Conservation (phyloP, 2,888 invertebrate genomes). For the Aspidapion aeneum region DNA sequence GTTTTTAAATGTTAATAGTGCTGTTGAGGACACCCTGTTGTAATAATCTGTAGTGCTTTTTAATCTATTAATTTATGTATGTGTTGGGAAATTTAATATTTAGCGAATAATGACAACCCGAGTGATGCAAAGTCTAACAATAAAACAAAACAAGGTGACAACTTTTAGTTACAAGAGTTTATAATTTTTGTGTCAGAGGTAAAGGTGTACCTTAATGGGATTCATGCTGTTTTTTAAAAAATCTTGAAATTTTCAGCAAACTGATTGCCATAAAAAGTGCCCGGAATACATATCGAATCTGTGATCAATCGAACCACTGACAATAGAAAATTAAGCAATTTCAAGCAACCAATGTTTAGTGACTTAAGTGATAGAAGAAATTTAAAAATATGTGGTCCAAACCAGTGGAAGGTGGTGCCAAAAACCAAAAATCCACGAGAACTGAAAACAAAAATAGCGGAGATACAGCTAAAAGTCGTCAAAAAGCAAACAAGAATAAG, state of each 20-base stretch:
- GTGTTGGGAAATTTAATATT: neutral
- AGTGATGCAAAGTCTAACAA: neutral
- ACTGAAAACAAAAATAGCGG: neutral
- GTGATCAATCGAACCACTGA: neutral
- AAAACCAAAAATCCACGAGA: constrained; percentile 25
- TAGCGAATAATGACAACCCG: neutral
- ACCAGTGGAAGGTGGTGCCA: constrained; percentile 42
- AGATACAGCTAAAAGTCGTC: neutral
- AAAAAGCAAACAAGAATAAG: neutral
- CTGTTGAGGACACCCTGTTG: neutral
- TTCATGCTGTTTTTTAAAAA: neutral
- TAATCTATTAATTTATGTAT: neutral
- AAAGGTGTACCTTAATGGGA: neutral
- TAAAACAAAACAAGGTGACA: neutral
- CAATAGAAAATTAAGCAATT: neutral
- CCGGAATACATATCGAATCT: neutral
- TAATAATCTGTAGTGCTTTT: neutral
- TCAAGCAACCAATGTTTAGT: neutral
- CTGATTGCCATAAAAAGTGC: neutral
- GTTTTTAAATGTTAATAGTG: neutral
- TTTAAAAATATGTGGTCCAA: constrained; percentile 45
- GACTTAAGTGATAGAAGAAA: neutral
- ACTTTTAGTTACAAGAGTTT: neutral
- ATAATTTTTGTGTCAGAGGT: neutral
- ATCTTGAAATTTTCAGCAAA: neutral